phyloP scores from a whole-genome alignment of 37 sponge, comb jelly and placozoan genomes.

The Cliona cf. orientalis region DNA sequence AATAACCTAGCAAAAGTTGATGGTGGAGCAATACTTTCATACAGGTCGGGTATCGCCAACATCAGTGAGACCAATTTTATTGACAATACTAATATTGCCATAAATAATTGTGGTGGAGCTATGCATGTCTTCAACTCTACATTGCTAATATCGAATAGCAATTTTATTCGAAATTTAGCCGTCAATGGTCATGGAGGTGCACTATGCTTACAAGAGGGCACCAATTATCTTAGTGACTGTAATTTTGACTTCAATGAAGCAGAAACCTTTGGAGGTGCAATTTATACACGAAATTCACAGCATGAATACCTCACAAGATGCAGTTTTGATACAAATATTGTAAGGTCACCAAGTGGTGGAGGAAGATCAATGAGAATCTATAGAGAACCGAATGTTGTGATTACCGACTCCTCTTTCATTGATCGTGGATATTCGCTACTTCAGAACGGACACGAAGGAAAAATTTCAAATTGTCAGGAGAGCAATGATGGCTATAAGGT shows the following conservation, averaged over 20 bases:
- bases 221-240: neutral
- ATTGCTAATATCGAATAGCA: neutral
- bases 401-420: too few relatives aligned
- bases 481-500: too few relatives aligned
- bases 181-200: neutral
- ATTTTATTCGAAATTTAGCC: neutral
- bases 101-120: neutral
- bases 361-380: neutral
- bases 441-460: too few relatives aligned
- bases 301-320: neutral
- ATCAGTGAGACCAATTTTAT: neutral
- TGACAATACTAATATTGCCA: neutral
- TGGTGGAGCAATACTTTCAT: neutral
- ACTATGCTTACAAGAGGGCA: neutral
- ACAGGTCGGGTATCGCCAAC: too few relatives aligned
- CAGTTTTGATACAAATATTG: neutral
- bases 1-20: neutral
- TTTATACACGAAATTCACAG: neutral
- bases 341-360: neutral
- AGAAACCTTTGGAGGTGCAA: neutral
- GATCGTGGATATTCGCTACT: too few relatives aligned
- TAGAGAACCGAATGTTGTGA: neutral
- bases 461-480: too few relatives aligned
- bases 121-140: neutral
- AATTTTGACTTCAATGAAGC: neutral